Percentiles rank a stretch among this genome's conserved stretches.
Conservation (phyloP, 2,113 vertebrate genomes). For the Microtus oregoni region DNA sequence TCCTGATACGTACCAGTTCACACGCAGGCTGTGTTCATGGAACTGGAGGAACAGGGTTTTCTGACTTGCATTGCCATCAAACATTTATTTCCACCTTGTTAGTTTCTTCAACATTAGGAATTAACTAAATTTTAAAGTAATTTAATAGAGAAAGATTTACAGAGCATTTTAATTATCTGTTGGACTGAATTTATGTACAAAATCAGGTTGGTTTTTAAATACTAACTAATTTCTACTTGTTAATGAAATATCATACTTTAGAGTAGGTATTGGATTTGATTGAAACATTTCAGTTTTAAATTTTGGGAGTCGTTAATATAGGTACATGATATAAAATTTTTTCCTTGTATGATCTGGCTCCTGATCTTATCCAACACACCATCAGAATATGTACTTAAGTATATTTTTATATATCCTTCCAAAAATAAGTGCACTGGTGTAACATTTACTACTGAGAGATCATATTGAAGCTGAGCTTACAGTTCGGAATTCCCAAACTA, state of each 20-base stretch:
- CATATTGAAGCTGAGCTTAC: not conserved
- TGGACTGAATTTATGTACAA: not conserved
- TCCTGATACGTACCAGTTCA: no score
- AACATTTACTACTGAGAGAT: not conserved
- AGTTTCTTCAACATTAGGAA: not conserved
- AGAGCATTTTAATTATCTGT: not conserved
- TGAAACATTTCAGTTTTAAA: slow-evolving; percentile 25
- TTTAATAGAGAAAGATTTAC: not conserved
- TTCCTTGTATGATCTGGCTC: not conserved
- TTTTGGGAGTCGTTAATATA: not conserved
- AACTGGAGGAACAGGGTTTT: not conserved
- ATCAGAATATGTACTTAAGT: not conserved
- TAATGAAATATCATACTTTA: not conserved
- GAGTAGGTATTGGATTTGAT: not conserved
- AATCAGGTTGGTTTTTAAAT: not conserved
- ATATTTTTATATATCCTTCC: not conserved
- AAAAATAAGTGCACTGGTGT: not conserved
- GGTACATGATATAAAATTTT: not conserved
- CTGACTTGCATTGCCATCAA: accelerated
- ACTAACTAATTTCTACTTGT: not conserved
- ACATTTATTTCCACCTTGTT: not conserved
- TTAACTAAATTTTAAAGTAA: not conserved
- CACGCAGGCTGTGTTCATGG: not conserved
- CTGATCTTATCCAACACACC: not conserved
- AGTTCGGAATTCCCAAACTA: not conserved